Conservation (phyloP, 92 coral and sea anemone genomes). For the Umimayanthus kanabou region DNA sequence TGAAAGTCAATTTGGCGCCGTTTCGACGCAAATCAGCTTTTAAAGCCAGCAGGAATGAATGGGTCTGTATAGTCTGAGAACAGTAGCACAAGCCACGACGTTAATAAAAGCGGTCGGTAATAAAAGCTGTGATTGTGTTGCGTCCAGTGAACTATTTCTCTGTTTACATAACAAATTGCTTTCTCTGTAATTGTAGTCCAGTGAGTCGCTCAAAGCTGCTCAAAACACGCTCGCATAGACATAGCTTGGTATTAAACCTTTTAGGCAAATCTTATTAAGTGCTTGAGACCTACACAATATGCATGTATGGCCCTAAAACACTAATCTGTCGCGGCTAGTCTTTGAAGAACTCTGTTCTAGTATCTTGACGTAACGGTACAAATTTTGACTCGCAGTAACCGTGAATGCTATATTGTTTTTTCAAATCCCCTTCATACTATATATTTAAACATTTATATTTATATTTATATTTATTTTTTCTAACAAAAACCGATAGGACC, state of each 20-base stretch:
- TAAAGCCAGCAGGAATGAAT: no score
- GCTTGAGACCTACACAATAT: background rate
- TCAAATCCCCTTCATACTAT: background rate
- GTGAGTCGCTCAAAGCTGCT: background rate
- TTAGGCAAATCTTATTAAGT: conserved; percentile 17
- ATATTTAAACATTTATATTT: background rate
- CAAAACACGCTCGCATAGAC: background rate
- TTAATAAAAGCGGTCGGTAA: background rate
- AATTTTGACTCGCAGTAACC: background rate
- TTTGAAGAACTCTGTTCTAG: background rate
- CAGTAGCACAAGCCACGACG: background rate
- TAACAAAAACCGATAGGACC: background rate
- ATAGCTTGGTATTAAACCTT: background rate
- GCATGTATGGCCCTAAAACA: background rate
- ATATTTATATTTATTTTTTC: background rate
- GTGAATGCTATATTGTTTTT: background rate
- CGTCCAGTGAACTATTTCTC: conserved; percentile 8
- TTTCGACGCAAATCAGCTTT: no score
- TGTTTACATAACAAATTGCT: conserved; percentile 21
- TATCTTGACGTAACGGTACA: background rate
- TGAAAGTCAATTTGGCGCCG: background rate
- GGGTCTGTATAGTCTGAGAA: background rate
- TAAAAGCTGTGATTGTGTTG: background rate
- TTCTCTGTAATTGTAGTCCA: background rate
- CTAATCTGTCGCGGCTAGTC: background rate